These are phyloP conservation scores for Caenorhabditis tropicalis DNA, from an alignment of 1,140 invertebrate genomes.

Conservation along the genomic window DNA sequence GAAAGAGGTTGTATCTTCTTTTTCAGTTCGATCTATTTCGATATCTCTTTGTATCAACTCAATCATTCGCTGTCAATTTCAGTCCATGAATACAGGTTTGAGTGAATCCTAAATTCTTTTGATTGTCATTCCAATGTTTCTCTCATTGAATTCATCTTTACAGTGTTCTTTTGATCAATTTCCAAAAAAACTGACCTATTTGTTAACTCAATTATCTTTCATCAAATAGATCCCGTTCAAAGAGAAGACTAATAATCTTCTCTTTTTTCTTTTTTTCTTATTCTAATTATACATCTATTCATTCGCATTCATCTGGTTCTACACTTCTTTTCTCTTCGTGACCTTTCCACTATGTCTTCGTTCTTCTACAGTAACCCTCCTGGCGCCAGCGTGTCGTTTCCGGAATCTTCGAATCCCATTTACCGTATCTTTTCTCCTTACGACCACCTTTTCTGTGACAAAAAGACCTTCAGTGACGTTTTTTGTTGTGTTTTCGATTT, in stretches of 20 bases:
- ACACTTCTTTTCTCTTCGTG: not conserved
- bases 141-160: not conserved
- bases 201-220: slow-evolving; percentile 30
- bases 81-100: no score
- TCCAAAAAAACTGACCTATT: not conserved
- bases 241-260: not conserved
- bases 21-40: not conserved
- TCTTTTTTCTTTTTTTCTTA: not conserved
- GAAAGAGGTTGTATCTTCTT: no score
- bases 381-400: slow-evolving; percentile 33
- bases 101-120: not conserved
- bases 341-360: not conserved
- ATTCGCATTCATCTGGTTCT: not conserved
- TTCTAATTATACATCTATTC: slow-evolving; percentile 27
- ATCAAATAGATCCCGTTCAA: slow-evolving; percentile 14
- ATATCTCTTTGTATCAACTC: no score
- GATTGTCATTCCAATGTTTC: not conserved
- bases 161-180: not conserved
- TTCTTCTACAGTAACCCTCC: slow-evolving; percentile 15
- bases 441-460: not conserved
- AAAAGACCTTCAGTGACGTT: slow-evolving; percentile 34
- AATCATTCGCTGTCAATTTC: no score
- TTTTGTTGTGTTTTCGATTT: slow-evolving; percentile 21
- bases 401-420: slow-evolving; percentile 4
- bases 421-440: not conserved